Percentiles rank a stretch among this genome's conserved stretches.
Conservation (phyloP, 1,140 invertebrate species). For the Dendrolimus kikuchii region DNA sequence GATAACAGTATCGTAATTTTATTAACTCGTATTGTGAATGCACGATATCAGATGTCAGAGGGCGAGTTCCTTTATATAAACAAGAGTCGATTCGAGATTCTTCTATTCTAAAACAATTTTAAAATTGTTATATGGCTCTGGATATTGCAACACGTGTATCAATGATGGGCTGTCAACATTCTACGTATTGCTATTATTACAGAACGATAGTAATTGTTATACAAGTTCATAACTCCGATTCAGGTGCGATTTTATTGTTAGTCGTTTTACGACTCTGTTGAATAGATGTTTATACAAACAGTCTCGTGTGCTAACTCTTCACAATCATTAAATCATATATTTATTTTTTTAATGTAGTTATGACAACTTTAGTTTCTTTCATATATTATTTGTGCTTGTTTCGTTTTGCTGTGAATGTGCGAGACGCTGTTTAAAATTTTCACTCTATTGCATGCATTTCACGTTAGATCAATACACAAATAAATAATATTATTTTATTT, state of each 20-base stretch:
- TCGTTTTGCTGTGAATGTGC: background rate
- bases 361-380: slow-evolving; percentile 1
- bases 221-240: slow-evolving; percentile 1
- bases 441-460: slow-evolving; percentile 1
- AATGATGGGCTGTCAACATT: slow-evolving; percentile 1
- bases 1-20: too few species aligned
- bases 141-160: background rate
- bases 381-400: background rate
- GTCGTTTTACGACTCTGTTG: slow-evolving; percentile 18
- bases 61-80: too few species aligned
- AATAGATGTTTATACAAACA: slow-evolving; percentile 35
- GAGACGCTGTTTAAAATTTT: too few species aligned
- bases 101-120: background rate
- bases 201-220: background rate
- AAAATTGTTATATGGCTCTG: background rate
- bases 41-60: too few species aligned
- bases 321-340: slow-evolving; percentile 2
- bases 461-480: too few species aligned
- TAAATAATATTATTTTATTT: too few species aligned
- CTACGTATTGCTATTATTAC: slow-evolving; percentile 13
- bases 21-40: too few species aligned
- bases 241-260: slow-evolving; percentile 22
- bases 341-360: slow-evolving; percentile 6
- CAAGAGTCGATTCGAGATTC: too few species aligned
- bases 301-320: slow-evolving; percentile 30